Base-by-base conservation (phyloP, 92 coral and sea anemone genomes). In the Diadumene lineata region DNA sequence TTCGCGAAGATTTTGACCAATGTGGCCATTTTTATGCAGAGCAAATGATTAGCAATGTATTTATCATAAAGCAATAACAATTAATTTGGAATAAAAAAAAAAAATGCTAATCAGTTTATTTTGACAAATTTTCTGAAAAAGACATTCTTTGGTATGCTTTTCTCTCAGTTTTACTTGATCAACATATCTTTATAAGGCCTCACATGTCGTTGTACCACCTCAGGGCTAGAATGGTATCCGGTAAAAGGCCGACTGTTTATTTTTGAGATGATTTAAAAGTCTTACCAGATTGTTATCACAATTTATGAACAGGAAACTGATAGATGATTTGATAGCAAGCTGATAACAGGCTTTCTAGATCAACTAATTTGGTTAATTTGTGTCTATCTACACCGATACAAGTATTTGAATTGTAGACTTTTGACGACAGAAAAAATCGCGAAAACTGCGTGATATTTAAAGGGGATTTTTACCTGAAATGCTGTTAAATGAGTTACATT, bases 241-340 rank as follows among this genome's bases (percentile, higher is more conserved):
- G 38, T 23, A n/a, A 70, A 30, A 13, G 25, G 43, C n/a, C 48
- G 24, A 7, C 15, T 51, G 34, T 55, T n/a, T 33, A 38, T 34
- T 56, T 26, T 55, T 22, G 15, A 26, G 53, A 62, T 50, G 32
- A 43, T 56, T 34, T 56, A n/a, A 34, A 53, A 72, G 77, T 72
- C 66, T 72, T 56, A 72, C 53, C 22, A n/a, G 77, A 72, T 72
- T 13, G 10, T 56, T 33, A 72, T 72, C 77, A 18, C 18, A 43
- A 21, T n/a, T 57, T 19, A 21, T 72, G 38, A 56, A 43, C 33
- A 25, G 66, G 77, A 29, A 50, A n/a, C 7, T 32, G 77, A 72
- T 72, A 31, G 43, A 72, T 72, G 64, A 22, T 9, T 58, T 26
- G 64, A 22, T 58, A 3, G 24, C 10, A 7, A 10, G 22, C 21